phyloP scores from a whole-genome alignment of 2,888 invertebrate species.

The Meghimatium bilineatum region DNA sequence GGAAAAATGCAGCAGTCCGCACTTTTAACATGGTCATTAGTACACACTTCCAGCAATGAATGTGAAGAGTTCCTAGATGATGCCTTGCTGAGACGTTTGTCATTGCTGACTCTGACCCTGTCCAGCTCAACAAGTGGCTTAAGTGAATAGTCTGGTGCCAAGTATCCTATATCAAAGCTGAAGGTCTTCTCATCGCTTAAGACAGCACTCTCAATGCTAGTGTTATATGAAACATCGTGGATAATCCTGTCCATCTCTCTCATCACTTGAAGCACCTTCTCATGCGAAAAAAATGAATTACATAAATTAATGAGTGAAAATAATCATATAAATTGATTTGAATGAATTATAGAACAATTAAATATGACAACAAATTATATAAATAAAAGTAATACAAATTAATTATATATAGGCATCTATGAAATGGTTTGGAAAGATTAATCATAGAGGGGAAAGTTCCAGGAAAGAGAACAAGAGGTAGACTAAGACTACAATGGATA shows the following conservation, averaged over 20 bases:
- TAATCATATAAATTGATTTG: not conserved
- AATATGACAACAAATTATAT: no score
- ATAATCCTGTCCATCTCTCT: slow-evolving; percentile 67
- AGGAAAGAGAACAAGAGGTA: no score
- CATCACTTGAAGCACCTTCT: slow-evolving; percentile 62
- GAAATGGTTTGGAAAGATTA: no score
- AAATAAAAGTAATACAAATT: no score
- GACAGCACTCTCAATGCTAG: slow-evolving; percentile 56
- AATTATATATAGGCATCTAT: no score
- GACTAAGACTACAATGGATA: no score
- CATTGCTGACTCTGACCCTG: slow-evolving; percentile 58
- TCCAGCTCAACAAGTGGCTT: slow-evolving; percentile 71
- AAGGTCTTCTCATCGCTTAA: slow-evolving; percentile 68
- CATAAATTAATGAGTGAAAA: not conserved
- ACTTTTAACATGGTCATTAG: slow-evolving; percentile 46
- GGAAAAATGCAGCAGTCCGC: slow-evolving; percentile 49
- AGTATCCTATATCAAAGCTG: slow-evolving; percentile 72
- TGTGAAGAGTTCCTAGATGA: slow-evolving; percentile 63
- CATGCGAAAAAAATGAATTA: not conserved
- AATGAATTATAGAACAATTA: no score
- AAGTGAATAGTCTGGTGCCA: slow-evolving; percentile 65
- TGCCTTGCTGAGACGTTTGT: slow-evolving; percentile 58
- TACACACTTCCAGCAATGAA: slow-evolving; percentile 59
- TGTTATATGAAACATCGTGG: slow-evolving; percentile 58
- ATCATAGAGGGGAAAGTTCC: no score